A percentile compares a stretch with the other conserved stretches of the same genome.
These are phyloP conservation scores for Microhierax caerulescens DNA, from an alignment of 2,797 vertebrate genomes.

Conservation along the genomic window DNA sequence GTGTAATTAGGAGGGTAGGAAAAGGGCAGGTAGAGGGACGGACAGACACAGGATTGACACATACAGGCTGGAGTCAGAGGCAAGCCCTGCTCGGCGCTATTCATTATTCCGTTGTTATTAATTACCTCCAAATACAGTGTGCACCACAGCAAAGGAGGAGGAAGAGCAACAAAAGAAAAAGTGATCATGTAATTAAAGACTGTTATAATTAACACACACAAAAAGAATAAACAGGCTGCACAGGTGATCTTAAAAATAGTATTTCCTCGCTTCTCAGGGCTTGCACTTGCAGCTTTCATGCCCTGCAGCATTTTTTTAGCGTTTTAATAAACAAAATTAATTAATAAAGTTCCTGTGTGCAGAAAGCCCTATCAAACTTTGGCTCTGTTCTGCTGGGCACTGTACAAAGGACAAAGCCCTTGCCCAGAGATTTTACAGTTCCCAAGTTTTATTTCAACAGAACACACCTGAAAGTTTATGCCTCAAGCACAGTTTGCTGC, in stretches of 20 bases:
- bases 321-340: background rate
- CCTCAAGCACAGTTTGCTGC: background rate
- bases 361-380: background rate
- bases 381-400: background rate
- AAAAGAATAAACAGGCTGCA: background rate
- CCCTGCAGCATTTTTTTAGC: background rate
- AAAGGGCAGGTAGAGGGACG: background rate
- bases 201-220: background rate
- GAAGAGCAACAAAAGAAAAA: background rate
- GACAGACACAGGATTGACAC: background rate
- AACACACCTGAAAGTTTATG: background rate
- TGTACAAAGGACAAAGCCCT: background rate
- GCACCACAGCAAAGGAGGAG: background rate
- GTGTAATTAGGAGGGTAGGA: background rate
- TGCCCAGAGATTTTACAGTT: background rate
- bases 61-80: background rate
- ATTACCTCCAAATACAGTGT: too few species aligned
- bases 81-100: background rate
- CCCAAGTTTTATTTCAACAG: background rate
- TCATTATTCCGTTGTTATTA: background rate
- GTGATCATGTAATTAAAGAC: background rate
- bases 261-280: background rate
- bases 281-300: background rate
- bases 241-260: background rate
- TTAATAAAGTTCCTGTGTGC: background rate